These are phyloP conservation scores for Agrotis segetum DNA, from an alignment of 2,888 invertebrate genomes.

Conservation along the genomic window DNA sequence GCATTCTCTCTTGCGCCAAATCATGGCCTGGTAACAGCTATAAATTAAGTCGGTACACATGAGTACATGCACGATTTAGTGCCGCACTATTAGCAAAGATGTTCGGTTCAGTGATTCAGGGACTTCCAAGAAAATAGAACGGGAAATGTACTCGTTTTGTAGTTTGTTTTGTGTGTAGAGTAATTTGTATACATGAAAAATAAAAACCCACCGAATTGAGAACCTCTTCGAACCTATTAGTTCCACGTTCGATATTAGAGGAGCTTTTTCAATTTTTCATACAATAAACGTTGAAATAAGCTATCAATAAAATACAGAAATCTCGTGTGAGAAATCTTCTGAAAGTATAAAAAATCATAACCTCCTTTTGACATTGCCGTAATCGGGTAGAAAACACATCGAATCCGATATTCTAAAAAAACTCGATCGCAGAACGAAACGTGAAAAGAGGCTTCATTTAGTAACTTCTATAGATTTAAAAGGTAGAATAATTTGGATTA, in stretches of 20 bases:
- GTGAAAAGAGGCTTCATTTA: not conserved
- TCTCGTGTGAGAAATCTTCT: too few species aligned
- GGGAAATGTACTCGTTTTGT: slow-evolving; percentile 5
- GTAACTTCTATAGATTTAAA: slow-evolving; percentile 29
- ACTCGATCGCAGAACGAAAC: not conserved
- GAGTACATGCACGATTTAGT: slow-evolving; percentile 57
- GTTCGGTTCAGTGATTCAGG: slow-evolving; percentile 42
- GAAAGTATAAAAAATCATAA: too few species aligned
- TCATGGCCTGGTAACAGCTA: slow-evolving; percentile 52
- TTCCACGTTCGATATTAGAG: too few species aligned
- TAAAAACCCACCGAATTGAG: too few species aligned
- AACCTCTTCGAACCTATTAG: too few species aligned
- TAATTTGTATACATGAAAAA: too few species aligned
- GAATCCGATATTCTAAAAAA: not conserved
- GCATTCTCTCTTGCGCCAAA: slow-evolving; percentile 49
- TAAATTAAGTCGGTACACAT: slow-evolving; percentile 52
- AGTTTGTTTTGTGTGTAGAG: slow-evolving; percentile 3
- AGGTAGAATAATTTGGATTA: slow-evolving; percentile 40
- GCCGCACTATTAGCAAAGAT: slow-evolving; percentile 51
- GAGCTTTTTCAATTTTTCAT: too few species aligned
- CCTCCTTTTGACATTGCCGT: not conserved
- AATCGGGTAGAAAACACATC: not conserved
- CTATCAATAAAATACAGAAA: too few species aligned
- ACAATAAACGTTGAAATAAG: too few species aligned
- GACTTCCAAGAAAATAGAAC: slow-evolving; percentile 18